Conservation (phyloP, 2,113 vertebrate species). For the Meriones unguiculatus region DNA sequence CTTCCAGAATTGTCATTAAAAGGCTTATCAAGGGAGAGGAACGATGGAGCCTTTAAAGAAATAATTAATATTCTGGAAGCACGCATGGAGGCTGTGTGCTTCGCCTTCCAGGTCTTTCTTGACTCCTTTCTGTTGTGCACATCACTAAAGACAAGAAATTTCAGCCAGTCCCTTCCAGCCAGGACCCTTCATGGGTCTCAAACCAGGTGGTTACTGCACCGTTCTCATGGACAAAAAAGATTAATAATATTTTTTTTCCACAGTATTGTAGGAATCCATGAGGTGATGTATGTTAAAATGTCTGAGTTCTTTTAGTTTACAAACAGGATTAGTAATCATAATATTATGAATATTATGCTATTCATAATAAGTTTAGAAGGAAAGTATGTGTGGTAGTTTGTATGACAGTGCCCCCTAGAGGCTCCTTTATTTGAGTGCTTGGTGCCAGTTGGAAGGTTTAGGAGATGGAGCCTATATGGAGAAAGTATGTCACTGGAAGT, state of each 20-base stretch:
- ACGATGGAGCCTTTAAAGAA: neutral
- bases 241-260: neutral
- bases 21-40: neutral
- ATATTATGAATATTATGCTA: too few species aligned
- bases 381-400: neutral
- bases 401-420: neutral
- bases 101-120: neutral
- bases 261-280: neutral
- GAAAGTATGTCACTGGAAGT: neutral
- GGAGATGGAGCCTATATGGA: neutral
- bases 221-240: conserved; percentile 3
- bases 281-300: neutral
- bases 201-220: neutral
- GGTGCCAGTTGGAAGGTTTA: neutral
- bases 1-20: conserved; percentile 28
- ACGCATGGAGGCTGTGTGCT: neutral
- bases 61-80: conserved; percentile 17
- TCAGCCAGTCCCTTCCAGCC: neutral
- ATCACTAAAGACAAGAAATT: neutral
- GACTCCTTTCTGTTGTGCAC: neutral
- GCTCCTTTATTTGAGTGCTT: neutral
- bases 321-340: neutral
- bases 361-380: neutral
- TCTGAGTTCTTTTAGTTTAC: neutral
- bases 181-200: neutral